Evolutionary conservation across 2,797 vertebrate species (phyloP).

Genomic region (Threskiornis aethiopicus): DNA sequence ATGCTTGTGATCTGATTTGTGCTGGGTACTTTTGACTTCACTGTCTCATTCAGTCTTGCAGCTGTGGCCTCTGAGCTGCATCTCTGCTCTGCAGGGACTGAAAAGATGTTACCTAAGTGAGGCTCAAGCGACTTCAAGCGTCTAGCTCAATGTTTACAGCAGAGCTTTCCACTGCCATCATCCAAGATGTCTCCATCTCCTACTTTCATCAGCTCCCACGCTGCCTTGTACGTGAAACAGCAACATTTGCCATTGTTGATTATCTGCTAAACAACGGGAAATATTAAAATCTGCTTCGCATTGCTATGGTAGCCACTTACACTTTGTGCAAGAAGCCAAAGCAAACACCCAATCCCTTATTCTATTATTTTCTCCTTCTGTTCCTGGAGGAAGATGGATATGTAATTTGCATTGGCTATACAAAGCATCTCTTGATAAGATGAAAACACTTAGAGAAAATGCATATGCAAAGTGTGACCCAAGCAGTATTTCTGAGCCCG

Average conservation of each 20-base stretch:
- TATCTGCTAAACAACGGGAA: neutral
- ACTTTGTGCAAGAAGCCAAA: neutral
- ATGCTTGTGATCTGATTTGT: neutral
- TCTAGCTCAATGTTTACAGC: neutral
- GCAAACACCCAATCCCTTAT: neutral
- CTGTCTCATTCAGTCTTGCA: neutral
- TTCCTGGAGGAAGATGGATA: neutral
- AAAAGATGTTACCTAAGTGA: neutral
- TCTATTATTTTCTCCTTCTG: neutral
- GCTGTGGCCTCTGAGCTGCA: neutral
- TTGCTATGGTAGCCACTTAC: constrained; percentile 29
- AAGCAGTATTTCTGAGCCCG: neutral
- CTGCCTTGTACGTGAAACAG: neutral
- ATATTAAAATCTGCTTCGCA: neutral
- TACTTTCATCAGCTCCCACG: neutral
- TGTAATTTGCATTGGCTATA: neutral
- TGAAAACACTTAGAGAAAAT: neutral
- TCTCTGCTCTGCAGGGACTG: neutral
- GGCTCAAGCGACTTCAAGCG: neutral
- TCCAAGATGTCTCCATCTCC: neutral
- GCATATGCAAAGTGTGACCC: neutral
- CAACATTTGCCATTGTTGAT: neutral
- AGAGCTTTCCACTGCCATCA: neutral
- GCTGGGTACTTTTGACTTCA: neutral
- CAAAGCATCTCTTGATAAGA: neutral